Conservation (phyloP, 2,888 invertebrate genomes). For the Zootermopsis nevadensis region DNA sequence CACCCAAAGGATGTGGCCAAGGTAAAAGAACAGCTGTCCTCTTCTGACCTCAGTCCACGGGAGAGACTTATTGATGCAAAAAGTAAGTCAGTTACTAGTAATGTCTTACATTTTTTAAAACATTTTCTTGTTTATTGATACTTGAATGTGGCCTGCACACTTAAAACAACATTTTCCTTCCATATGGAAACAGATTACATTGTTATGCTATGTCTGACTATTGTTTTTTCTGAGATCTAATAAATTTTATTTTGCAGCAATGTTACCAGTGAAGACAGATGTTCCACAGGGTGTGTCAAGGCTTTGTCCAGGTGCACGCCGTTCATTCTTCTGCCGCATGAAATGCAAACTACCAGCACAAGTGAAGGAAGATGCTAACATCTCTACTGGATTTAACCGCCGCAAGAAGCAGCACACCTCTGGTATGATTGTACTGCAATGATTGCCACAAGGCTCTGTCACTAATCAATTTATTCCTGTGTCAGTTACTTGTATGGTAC, state of each 20-base stretch:
- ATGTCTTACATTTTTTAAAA: not conserved
- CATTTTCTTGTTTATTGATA: not conserved
- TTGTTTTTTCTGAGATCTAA: too few relatives aligned
- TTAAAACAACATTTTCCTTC: not conserved
- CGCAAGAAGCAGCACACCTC: conserved; percentile 71
- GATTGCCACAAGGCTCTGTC: not conserved
- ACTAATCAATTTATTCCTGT: not conserved
- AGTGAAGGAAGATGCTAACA: conserved; percentile 81
- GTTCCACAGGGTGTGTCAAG: conserved; percentile 80
- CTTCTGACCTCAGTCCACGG: conserved; percentile 87
- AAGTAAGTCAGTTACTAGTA: conserved; percentile 70
- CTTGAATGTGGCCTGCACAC: not conserved
- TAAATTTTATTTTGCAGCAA: conserved; percentile 70
- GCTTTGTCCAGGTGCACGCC: conserved; percentile 87
- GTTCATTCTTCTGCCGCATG: conserved; percentile 95
- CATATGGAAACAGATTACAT: too few relatives aligned
- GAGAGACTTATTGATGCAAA: conserved; percentile 93
- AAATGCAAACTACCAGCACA: conserved; percentile 75
- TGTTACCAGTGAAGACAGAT: conserved; percentile 91
- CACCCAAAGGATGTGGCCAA: conserved; percentile 95
- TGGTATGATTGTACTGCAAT: conserved; percentile 60
- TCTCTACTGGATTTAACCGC: conserved; percentile 71
- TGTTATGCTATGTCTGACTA: too few relatives aligned
- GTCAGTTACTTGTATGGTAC: not conserved
- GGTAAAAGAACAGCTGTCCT: conserved; percentile 93